phyloP scores from a whole-genome alignment of 2,797 vertebrate genomes.

The Sarcophilus harrisii region DNA sequence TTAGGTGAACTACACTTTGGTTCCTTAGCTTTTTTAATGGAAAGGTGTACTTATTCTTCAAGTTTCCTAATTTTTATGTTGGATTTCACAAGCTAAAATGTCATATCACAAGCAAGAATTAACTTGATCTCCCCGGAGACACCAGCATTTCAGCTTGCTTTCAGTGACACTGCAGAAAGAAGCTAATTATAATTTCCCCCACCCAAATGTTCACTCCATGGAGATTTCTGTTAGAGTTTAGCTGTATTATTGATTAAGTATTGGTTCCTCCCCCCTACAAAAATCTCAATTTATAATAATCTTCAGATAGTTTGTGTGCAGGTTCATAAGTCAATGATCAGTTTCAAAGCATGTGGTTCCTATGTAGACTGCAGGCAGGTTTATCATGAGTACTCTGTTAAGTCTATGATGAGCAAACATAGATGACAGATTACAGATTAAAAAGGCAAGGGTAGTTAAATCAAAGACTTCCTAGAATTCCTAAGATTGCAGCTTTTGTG shows the following conservation, averaged over 20 bases:
- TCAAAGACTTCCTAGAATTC: constrained; percentile 24
- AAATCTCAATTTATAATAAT: constrained; percentile 44
- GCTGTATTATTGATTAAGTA: constrained; percentile 15
- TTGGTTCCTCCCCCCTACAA: neutral
- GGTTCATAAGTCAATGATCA: neutral
- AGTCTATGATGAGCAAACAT: constrained; percentile 27
- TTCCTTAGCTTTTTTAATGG: neutral
- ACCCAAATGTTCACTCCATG: constrained; percentile 28
- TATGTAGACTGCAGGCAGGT: constrained; percentile 28
- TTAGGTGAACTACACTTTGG: constrained; percentile 30
- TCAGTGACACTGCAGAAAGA: constrained; percentile 37
- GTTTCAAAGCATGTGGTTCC: constrained; percentile 15
- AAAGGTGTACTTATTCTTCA: neutral
- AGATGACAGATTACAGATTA: constrained; percentile 12
- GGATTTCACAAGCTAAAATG: constrained; percentile 57
- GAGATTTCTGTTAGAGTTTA: constrained; percentile 42
- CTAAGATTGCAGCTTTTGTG: constrained; percentile 41
- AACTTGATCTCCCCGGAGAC: constrained; percentile 45
- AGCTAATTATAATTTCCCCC: constrained; percentile 45
- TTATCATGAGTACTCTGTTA: constrained; percentile 56
- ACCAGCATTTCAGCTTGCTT: constrained; percentile 44
- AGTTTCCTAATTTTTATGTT: constrained; percentile 36
- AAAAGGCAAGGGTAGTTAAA: neutral
- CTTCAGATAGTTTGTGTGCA: constrained; percentile 38
- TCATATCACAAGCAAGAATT: constrained; percentile 18